These are phyloP conservation scores for Chelon labrosus DNA, from an alignment of 2,797 vertebrate genomes.

Conservation along the genomic window DNA sequence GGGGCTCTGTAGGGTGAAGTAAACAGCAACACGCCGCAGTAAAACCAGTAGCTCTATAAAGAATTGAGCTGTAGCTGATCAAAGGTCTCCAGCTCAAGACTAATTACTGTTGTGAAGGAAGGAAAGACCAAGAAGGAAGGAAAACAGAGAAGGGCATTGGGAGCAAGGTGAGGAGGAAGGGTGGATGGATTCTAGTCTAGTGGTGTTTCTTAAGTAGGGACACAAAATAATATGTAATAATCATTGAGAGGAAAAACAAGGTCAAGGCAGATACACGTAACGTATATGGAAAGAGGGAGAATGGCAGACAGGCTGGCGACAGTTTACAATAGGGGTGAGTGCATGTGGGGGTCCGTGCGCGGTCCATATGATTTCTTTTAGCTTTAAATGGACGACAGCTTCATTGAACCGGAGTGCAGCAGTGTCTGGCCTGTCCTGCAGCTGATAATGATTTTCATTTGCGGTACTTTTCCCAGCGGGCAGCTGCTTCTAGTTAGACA, in stretches of 20 bases:
- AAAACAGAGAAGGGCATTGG: slow-evolving; percentile 16
- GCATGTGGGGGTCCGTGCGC: slow-evolving; percentile 18
- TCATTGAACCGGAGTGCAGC: slow-evolving; percentile 58
- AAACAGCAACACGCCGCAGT: slow-evolving; percentile 32
- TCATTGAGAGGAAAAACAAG: slow-evolving; percentile 39
- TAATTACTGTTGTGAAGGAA: slow-evolving; percentile 65
- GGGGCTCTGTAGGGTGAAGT: slow-evolving; percentile 22
- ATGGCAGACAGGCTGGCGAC: slow-evolving; percentile 68
- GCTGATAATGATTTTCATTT: slow-evolving; percentile 85
- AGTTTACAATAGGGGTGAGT: slow-evolving; percentile 46
- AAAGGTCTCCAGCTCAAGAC: slow-evolving; percentile 69
- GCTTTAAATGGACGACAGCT: slow-evolving; percentile 60
- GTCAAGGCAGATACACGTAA: slow-evolving; percentile 50
- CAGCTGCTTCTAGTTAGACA: slow-evolving; percentile 83
- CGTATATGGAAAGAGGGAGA: slow-evolving; percentile 18
- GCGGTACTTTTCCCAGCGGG: slow-evolving; percentile 74
- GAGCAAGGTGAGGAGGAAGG: slow-evolving; percentile 23
- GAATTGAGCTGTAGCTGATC: slow-evolving; percentile 68
- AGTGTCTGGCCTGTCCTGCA: slow-evolving; percentile 75
- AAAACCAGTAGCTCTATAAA: slow-evolving; percentile 77
- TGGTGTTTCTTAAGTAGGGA: slow-evolving; percentile 19
- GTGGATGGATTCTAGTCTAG: neutral
- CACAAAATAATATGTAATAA: slow-evolving; percentile 41
- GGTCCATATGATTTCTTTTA: slow-evolving; percentile 57
- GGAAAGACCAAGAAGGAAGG: slow-evolving; percentile 41